Conservation (phyloP, 2,113 vertebrate species). For the Sisor rabdophorus region DNA sequence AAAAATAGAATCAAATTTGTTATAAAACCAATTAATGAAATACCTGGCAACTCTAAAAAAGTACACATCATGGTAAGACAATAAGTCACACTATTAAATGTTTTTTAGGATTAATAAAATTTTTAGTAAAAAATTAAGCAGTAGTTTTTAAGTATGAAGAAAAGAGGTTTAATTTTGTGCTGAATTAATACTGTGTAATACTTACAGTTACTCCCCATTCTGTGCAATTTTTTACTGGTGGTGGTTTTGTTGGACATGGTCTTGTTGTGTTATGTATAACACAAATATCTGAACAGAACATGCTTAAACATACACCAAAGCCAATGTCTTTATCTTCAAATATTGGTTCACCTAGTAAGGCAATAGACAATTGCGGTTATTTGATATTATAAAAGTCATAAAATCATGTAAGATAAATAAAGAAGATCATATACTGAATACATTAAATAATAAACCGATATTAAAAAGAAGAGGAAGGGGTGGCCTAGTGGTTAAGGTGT, state of each 20-base stretch:
- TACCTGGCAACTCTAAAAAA: not conserved
- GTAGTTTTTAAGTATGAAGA: too few species aligned
- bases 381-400: not conserved
- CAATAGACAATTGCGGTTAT: not conserved
- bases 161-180: not conserved
- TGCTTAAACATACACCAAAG: slow-evolving; percentile 60
- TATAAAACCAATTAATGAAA: not conserved
- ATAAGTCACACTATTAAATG: too few species aligned
- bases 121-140: not conserved
- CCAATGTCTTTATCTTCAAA: slow-evolving; percentile 52
- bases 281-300: slow-evolving; percentile 60
- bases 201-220: slow-evolving; percentile 61
- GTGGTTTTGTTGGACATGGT: slow-evolving; percentile 1
- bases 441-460: not conserved
- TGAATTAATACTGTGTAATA: not conserved
- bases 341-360: slow-evolving; percentile 52
- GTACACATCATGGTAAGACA: too few species aligned
- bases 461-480: too few species aligned
- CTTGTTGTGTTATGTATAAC: slow-evolving; percentile 55
- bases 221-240: slow-evolving; percentile 47
- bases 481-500: too few species aligned
- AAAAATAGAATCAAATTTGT: too few species aligned
- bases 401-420: not conserved
- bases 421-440: not conserved
- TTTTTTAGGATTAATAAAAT: too few species aligned